Evolutionary conservation across 2,888 invertebrate genomes (phyloP), one percentile per base, ranked within the genome.

Genomic region (Conus canariensis): DNA sequence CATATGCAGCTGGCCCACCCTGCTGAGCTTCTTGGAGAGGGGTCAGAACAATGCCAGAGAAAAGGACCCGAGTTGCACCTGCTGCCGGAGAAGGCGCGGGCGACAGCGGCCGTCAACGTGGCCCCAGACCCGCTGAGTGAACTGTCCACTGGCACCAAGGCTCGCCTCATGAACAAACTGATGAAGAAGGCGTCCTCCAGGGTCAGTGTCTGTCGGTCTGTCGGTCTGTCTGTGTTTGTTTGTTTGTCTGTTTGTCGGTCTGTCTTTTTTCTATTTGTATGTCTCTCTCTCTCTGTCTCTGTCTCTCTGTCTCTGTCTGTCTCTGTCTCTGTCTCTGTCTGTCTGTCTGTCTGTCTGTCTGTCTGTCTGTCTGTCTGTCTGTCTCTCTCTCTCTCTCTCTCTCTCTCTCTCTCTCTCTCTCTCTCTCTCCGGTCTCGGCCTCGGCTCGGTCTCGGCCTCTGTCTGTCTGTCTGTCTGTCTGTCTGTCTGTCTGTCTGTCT

Each of bases 1-100:
- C 77, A 30, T 77, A 25, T 8, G 12, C 91, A 96, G 96, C 90
- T 96, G 96, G 96, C 95, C 95, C n/a, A 95, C 95, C 85, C 93
- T 95, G 88, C 91, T 96, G 59, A 94, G 93, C 60, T 95, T 96
- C 90, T 91, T 96, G 58, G 95, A 96, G 88, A 93, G 93, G 58
- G 94, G 95, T 8, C 95, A 95, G 82, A 91, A 94, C 60, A 93
- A 90, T 77, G 94, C 94, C n/a, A 93, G 93, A 92, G 90, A 87
- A 25, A 93, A 92, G 25, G 92, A 92, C 87, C 94, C 0, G 93
- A 94, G 87, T 85, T 95, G 58, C 90, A 92, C 45, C 91, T 92
- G 19, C 90, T 94, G n/a, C 94, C 94, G 22, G 94, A 93, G 83
- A 93, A 93, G 67, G 91, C 91, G 58, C 92, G 92, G 85, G 92